Evolutionary conservation across 2,888 invertebrate genomes (phyloP), one percentile per base, ranked within the genome.

Genomic region (Cryptocephalus primarius): DNA sequence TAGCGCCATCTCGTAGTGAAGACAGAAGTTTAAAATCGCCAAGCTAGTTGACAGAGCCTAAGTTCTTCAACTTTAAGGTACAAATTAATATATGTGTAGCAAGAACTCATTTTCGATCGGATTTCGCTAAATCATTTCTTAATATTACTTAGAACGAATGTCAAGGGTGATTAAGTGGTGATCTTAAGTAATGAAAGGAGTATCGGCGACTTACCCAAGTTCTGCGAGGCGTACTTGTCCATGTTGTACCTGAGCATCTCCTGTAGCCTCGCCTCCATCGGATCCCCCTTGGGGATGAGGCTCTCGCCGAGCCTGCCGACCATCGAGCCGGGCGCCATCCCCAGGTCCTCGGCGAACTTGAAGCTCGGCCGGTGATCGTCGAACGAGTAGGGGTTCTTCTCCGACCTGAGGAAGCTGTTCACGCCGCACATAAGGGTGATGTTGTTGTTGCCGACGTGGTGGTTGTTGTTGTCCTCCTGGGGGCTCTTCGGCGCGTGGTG

Each of bases 171-270:
- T 4, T 6, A 22, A 22, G 22, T 2, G 22, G 6, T 4, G 2
- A 22, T 4, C 22, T 22, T 4, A 22, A 22, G 22, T 22, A 6
- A 22, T 6, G 22, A 22, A 22, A 6, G 2, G 6, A 22, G 3
- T 22, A 22, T 2, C 36, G 14, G 22, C 33, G 39, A 44, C 54
- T 50, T 43, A 60, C 59, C 59, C 55, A 96, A 76, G 61, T 89
- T 88, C 62, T 91, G 92, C 57, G 88, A 87, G 47, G 92, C 91
- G 71, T 91, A 92, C 69, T 92, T 92, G 75, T 93, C 93, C 85
- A 93, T 93, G 69, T 93, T 93, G 74, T 91, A 91, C 60, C 92
- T 78, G 51, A 93, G 75, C 88, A 92, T 91, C 70, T 93, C 93
- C 65, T 93, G 93, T 40, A 93, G 75, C 48, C 88, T 77, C 41